These are phyloP conservation scores for Selene dorsalis DNA, from an alignment of 2,797 vertebrate species.

Conservation along the genomic window DNA sequence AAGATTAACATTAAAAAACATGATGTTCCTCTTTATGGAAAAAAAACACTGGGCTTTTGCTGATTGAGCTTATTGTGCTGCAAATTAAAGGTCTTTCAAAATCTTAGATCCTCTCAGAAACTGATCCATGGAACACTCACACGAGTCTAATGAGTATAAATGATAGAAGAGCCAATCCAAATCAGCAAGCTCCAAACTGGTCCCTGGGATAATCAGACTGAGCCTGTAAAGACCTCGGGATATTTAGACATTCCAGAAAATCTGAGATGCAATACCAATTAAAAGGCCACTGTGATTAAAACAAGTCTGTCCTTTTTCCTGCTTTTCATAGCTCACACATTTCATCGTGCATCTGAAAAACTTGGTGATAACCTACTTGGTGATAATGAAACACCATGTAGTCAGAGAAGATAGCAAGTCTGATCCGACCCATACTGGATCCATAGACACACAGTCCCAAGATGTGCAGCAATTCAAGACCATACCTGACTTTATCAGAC, in stretches of 20 bases:
- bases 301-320: neutral
- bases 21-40: neutral
- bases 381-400: no score
- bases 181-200: no score
- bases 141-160: neutral
- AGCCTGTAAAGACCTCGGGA: neutral
- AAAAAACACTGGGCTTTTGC: neutral
- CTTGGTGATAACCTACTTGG: neutral
- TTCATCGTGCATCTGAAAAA: neutral
- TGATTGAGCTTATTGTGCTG: neutral
- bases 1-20: slow-evolving; percentile 5
- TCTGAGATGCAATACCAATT: neutral
- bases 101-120: neutral
- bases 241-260: neutral
- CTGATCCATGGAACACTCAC: neutral
- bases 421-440: no score
- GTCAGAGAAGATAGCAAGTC: no score
- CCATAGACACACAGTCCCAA: no score
- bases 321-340: neutral
- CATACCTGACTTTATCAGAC: neutral
- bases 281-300: neutral
- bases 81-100: neutral
- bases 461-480: neutral
- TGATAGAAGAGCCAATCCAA: neutral
- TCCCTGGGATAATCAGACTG: no score